A percentile compares a stretch with the other conserved stretches of the same genome.
Conservation (phyloP, 2,888 invertebrate genomes). For the Stratiomys singularior region DNA sequence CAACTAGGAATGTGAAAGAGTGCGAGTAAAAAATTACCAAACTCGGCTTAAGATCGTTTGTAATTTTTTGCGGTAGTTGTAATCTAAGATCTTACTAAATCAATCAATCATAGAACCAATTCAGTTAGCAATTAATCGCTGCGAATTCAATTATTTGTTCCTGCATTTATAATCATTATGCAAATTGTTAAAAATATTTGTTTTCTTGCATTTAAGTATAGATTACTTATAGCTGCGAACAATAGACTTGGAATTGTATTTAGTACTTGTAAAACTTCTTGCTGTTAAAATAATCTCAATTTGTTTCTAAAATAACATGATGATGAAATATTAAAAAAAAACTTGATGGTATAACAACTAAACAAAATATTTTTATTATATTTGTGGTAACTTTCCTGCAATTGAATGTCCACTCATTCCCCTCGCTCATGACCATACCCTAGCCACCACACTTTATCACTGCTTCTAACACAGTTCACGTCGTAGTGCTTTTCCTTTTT, state of each 20-base stretch:
- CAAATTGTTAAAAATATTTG: conserved; percentile 26
- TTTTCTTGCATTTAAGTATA: conserved; percentile 30
- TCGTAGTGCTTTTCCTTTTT: no score
- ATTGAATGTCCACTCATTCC: no score
- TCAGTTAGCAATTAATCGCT: background rate
- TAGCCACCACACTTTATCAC: no score
- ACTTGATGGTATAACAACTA: background rate
- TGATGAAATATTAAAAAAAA: conserved; percentile 21
- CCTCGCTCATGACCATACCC: no score
- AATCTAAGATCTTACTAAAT: no score
- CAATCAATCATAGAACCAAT: background rate
- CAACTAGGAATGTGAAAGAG: background rate
- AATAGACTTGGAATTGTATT: conserved; percentile 12
- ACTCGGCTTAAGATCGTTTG: background rate
- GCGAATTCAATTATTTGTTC: background rate
- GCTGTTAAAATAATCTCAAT: conserved; percentile 14
- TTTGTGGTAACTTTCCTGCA: no score
- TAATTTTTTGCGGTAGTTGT: no score
- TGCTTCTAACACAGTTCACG: no score
- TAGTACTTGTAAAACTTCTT: conserved; percentile 5
- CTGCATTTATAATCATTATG: background rate
- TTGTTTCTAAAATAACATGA: conserved; percentile 30
- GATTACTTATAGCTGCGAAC: conserved; percentile 22
- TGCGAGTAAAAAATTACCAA: background rate
- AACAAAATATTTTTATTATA: no score